phyloP scores from a whole-genome alignment of 2,797 vertebrate genomes.

The Tympanoctomys barrerae region DNA sequence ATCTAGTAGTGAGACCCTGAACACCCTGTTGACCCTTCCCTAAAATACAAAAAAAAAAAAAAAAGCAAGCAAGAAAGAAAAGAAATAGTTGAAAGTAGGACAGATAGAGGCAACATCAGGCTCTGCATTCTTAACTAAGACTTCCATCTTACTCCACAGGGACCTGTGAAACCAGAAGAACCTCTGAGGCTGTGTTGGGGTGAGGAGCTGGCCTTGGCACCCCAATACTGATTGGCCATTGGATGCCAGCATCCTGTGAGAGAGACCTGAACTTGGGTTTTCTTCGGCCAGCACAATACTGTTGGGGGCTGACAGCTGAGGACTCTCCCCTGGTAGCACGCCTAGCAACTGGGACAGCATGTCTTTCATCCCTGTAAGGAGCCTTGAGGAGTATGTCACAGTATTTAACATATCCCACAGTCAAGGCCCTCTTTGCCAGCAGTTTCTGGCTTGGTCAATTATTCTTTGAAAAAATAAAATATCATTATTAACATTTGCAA shows the following conservation, averaged over 20 bases:
- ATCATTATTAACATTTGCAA: conserved; percentile 16
- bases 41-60: too few relatives aligned
- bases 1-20: too few relatives aligned
- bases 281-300: not conserved
- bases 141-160: not conserved
- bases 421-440: not conserved
- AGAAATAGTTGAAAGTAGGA: not conserved
- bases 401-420: not conserved
- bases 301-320: not conserved
- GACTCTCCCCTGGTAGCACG: not conserved
- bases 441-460: not conserved
- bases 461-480: conserved; percentile 52
- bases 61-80: too few relatives aligned
- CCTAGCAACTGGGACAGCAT: not conserved
- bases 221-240: not conserved
- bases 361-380: not conserved
- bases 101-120: not conserved
- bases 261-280: not conserved
- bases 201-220: not conserved
- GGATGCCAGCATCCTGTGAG: not conserved
- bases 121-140: not conserved
- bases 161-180: not conserved
- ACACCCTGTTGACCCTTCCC: too few relatives aligned
- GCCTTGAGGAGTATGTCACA: not conserved
- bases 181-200: not conserved